These are phyloP conservation scores for Eulemur coronatus DNA, from an alignment of 2,797 vertebrate genomes.

Conservation along the genomic window DNA sequence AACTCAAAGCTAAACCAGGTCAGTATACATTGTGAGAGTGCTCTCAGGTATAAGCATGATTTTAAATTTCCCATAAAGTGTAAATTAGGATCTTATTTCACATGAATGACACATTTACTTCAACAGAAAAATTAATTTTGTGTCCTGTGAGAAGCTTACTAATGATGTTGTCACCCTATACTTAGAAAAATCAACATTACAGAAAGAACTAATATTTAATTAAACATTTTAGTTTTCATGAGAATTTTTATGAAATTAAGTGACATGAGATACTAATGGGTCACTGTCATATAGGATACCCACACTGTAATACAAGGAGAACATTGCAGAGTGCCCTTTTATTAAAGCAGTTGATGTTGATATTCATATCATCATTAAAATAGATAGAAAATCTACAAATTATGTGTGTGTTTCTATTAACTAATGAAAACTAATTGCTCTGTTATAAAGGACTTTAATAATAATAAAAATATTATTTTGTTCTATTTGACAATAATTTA, in stretches of 20 bases:
- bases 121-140: constrained; percentile 10
- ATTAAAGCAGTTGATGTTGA: not conserved
- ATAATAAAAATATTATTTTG: not conserved
- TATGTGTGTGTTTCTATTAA: not conserved
- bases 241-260: constrained; percentile 35
- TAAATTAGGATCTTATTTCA: constrained; percentile 46
- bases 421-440: constrained; percentile 15
- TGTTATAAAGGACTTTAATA: constrained; percentile 14
- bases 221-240: not conserved
- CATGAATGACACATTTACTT: constrained; percentile 29
- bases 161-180: constrained; percentile 41
- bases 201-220: constrained; percentile 39
- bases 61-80: constrained; percentile 64
- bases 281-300: not conserved
- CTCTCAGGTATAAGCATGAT: constrained; percentile 43
- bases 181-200: constrained; percentile 1
- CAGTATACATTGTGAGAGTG: not conserved
- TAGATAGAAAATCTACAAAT: not conserved
- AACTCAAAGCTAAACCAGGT: constrained; percentile 55
- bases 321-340: not conserved
- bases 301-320: not conserved
- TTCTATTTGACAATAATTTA: not conserved
- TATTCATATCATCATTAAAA: constrained; percentile 9
- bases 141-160: constrained; percentile 54
- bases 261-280: not conserved